These are phyloP conservation scores for Hoplodrina blanda DNA, from an alignment of 2,888 invertebrate genomes.

Conservation along the genomic window DNA sequence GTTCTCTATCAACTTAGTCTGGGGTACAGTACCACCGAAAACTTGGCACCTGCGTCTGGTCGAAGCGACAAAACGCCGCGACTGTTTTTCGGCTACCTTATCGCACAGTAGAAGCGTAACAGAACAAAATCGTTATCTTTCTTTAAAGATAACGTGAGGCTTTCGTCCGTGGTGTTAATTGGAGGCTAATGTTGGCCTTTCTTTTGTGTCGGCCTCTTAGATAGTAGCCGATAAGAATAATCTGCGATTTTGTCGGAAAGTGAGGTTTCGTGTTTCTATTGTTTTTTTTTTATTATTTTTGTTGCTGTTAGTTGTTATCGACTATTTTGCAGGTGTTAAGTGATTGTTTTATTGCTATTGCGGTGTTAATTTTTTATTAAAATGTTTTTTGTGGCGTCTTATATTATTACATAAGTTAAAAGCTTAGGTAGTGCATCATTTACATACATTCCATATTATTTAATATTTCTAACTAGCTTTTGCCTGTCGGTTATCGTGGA, in stretches of 20 bases:
- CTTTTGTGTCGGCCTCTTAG: conserved; percentile 65
- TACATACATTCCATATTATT: neutral
- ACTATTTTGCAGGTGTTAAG: conserved; percentile 38
- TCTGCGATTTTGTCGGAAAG: conserved; percentile 56
- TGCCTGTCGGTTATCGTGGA: too few relatives aligned
- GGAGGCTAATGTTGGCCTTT: conserved; percentile 72
- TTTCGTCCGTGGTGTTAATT: conserved; percentile 82
- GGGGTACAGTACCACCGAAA: conserved; percentile 49
- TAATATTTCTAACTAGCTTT: neutral
- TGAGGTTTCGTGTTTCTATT: conserved; percentile 42
- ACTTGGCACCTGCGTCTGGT: conserved; percentile 79
- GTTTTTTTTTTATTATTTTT: conserved; percentile 32
- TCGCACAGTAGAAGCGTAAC: conserved; percentile 76
- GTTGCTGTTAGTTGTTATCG: conserved; percentile 15
- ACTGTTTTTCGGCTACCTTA: conserved; percentile 69
- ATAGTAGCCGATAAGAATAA: conserved; percentile 70
- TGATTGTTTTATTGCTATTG: conserved; percentile 21
- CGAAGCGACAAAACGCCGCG: conserved; percentile 75
- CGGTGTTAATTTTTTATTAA: conserved; percentile 19
- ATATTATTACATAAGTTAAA: neutral
- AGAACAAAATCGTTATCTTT: conserved; percentile 80
- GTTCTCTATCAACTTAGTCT: conserved; percentile 56
- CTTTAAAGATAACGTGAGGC: conserved; percentile 69
- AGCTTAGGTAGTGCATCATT: too few relatives aligned
- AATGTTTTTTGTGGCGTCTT: neutral